A percentile compares a stretch with the other conserved stretches of the same genome.
phyloP scores from a whole-genome alignment of 2,888 invertebrate species.

The Mythimna vitellina region DNA sequence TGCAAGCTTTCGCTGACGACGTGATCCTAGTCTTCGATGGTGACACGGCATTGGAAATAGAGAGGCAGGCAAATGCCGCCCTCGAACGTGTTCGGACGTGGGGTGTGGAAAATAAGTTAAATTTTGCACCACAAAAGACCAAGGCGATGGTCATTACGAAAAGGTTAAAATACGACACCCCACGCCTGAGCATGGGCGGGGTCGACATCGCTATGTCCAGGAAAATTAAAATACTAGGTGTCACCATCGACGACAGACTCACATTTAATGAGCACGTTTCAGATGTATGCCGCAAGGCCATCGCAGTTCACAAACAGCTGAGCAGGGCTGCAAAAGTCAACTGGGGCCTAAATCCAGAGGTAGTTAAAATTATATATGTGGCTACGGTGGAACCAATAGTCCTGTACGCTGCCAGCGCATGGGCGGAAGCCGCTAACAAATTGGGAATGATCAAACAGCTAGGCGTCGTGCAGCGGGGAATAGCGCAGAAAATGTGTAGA shows the following conservation, averaged over 20 bases:
- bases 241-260: background rate
- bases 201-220: background rate
- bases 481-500: background rate
- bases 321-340: background rate
- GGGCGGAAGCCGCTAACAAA: background rate
- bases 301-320: background rate
- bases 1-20: no score
- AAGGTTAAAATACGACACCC: background rate
- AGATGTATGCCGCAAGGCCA: background rate
- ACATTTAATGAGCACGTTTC: background rate
- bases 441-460: background rate
- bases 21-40: no score
- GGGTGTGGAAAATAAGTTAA: no score
- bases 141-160: background rate
- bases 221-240: background rate
- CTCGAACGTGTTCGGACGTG: no score
- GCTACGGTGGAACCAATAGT: constrained; percentile 1
- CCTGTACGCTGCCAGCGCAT: constrained; percentile 5
- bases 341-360: constrained; percentile 21
- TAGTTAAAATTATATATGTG: background rate
- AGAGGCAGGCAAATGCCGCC: no score
- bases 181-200: background rate
- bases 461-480: background rate
- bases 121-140: no score
- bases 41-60: no score